Base-by-base conservation (phyloP, 2,888 invertebrate species). In the Lordiphosa fenestrarum region DNA sequence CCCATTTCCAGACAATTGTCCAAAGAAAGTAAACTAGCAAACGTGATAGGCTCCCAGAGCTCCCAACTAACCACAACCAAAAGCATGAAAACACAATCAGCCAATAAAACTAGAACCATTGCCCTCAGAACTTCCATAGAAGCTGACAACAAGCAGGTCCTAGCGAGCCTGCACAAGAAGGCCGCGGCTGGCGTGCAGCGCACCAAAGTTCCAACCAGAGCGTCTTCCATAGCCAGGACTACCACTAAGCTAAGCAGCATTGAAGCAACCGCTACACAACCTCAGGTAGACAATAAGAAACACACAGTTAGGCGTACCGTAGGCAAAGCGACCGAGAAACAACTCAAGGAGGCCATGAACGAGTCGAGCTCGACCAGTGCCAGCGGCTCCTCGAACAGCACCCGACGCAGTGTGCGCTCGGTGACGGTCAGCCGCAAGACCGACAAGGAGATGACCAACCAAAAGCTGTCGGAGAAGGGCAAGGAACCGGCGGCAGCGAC, bases 21-120 rank as follows among this genome's bases (percentile, higher is more conserved):
- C 35, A 83, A 71, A 44, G 85, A 86, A 49, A 74, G 73, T 54
- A 83, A 85, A 51, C 61, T 69, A 74, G 53, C 69, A 53, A 69
- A 58, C 69, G 77, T 78, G 82, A 84, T 83, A 83, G 85, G 80
- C 59, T 81, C 85, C 30, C 76, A 80, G 71, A 85, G 85, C 73
- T 7, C 30, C 30, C 7, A 30, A 7, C 85, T 1, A 80, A 83
- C 19, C 1, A 44, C 59, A 70, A 85, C 66, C 46, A 85, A 81
- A 73, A 83, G 66, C 66, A 80, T 76, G 69, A 85, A 69, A 67
- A 73, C 80, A 75, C 80, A 80, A 85, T 81, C 80, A 81, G 85
- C 69, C 66, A 80, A 56, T 66, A 53, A 58, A 65, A 67, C 71
- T 53, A 85, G 67, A 76, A 66, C 73, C 80, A 83, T 80, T 75